Evolutionary conservation across 2,888 invertebrate genomes (phyloP).

Genomic region (Melanostoma scalare): DNA sequence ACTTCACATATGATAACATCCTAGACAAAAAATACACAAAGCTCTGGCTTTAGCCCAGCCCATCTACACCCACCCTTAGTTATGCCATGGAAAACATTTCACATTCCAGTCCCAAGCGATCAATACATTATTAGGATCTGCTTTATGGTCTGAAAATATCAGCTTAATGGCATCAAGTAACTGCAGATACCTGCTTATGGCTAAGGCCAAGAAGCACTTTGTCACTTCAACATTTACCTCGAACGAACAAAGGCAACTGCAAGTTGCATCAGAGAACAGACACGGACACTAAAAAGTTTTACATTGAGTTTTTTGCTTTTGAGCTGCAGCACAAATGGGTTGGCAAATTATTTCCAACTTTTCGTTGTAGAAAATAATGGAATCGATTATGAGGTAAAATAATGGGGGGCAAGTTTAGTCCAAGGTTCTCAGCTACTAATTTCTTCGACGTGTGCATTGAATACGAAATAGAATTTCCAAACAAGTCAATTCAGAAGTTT

Average conservation of each 20-base stretch:
- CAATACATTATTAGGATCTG: slow-evolving; percentile 64
- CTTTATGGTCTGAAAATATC: slow-evolving; percentile 60
- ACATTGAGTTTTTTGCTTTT: slow-evolving; percentile 17
- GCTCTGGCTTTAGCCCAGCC: not conserved
- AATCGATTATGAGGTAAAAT: slow-evolving; percentile 54
- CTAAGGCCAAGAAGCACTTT: slow-evolving; percentile 32
- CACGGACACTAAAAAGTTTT: slow-evolving; percentile 35
- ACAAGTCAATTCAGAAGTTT: slow-evolving; percentile 36
- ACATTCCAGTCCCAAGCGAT: slow-evolving; percentile 54
- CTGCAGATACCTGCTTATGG: slow-evolving; percentile 41
- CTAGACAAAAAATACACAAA: slow-evolving; percentile 8
- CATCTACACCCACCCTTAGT: slow-evolving; percentile 7
- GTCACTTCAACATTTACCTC: slow-evolving; percentile 9
- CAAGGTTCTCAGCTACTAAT: slow-evolving; percentile 10
- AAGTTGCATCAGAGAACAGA: slow-evolving; percentile 25
- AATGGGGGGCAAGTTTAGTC: slow-evolving; percentile 28
- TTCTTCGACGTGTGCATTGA: slow-evolving; percentile 39
- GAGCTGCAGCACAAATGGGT: slow-evolving; percentile 21
- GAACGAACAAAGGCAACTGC: slow-evolving; percentile 37
- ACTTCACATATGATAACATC: slow-evolving; percentile 34
- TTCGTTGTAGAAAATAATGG: slow-evolving; percentile 46
- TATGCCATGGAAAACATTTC: slow-evolving; percentile 30
- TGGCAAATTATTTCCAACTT: slow-evolving; percentile 52
- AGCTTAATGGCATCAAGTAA: slow-evolving; percentile 43
- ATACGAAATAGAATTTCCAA: slow-evolving; percentile 33